These are phyloP conservation scores for Alexandromys fortis DNA, from an alignment of 2,113 vertebrate species.

Conservation along the genomic window DNA sequence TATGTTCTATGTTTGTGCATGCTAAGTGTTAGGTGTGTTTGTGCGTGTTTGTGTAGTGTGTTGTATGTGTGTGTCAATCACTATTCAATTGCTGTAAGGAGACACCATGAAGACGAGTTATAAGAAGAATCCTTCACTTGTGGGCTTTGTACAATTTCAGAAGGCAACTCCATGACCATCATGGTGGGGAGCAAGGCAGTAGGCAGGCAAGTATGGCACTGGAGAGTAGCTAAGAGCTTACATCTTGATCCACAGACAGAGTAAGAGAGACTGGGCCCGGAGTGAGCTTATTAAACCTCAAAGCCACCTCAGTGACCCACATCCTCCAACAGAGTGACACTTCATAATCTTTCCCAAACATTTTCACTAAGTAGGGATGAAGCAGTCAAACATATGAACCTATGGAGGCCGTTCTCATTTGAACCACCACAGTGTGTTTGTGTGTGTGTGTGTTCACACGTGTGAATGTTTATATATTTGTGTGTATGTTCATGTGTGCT, in stretches of 20 bases:
- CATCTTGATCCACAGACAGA: not conserved
- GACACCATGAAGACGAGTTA: not conserved
- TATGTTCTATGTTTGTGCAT: not conserved
- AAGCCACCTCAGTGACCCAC: not conserved
- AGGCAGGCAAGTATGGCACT: not conserved
- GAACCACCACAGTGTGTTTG: not conserved
- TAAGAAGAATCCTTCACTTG: not conserved
- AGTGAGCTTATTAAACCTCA: not conserved
- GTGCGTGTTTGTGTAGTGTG: not conserved
- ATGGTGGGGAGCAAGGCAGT: not conserved
- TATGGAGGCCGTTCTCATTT: not conserved
- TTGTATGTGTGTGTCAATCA: not conserved
- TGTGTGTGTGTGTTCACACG: not conserved
- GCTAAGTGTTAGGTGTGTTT: not conserved
- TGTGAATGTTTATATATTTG: not conserved
- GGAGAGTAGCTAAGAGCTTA: not conserved
- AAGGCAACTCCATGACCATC: no score
- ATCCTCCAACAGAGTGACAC: not conserved
- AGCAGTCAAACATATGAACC: not conserved
- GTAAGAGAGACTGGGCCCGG: not conserved
- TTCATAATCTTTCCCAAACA: not conserved
- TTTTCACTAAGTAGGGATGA: not conserved
- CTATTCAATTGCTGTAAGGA: not conserved
- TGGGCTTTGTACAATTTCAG: not conserved
- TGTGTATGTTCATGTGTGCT: not conserved